These are phyloP conservation scores for Ianthella basta DNA, from an alignment of 37 sponge, comb jelly and placozoan species.

Conservation along the genomic window DNA sequence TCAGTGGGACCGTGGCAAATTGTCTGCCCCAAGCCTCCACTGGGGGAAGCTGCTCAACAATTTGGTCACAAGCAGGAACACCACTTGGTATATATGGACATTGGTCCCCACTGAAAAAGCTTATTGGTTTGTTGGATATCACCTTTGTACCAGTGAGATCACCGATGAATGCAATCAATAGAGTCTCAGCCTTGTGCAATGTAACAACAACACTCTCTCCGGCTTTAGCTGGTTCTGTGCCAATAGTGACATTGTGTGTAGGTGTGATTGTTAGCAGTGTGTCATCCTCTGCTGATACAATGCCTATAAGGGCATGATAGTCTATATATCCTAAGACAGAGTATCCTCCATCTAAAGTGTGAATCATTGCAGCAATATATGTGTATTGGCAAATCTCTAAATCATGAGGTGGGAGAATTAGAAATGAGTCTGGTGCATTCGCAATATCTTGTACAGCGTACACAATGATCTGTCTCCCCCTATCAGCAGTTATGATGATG, in stretches of 20 bases:
- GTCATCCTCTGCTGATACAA: not conserved
- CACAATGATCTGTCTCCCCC: not conserved
- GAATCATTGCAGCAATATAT: conserved; percentile 16
- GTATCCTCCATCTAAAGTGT: not conserved
- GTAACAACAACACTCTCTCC: not conserved
- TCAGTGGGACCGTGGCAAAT: conserved; percentile 49
- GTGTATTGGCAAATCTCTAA: conserved; percentile 17
- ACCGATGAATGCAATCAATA: not conserved
- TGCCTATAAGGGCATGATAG: conserved; percentile 25
- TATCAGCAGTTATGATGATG: no score
- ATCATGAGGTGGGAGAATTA: conserved; percentile 42
- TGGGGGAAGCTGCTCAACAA: conserved; percentile 64
- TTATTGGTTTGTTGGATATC: conserved; percentile 48
- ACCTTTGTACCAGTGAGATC: conserved; percentile 51
- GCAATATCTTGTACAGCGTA: conserved; percentile 27
- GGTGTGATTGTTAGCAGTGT: no score
- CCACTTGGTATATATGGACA: conserved; percentile 35
- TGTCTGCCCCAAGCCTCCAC: conserved; percentile 59
- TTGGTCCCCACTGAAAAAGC: conserved; percentile 36
- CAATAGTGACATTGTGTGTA: no score
- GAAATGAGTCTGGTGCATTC: conserved; percentile 45
- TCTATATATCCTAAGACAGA: not conserved
- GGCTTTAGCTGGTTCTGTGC: not conserved
- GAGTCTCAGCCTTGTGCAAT: conserved; percentile 10
- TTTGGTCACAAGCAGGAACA: conserved; percentile 52